Base-by-base conservation (phyloP, 2,888 invertebrate species). In the Chrysolina haemoptera region DNA sequence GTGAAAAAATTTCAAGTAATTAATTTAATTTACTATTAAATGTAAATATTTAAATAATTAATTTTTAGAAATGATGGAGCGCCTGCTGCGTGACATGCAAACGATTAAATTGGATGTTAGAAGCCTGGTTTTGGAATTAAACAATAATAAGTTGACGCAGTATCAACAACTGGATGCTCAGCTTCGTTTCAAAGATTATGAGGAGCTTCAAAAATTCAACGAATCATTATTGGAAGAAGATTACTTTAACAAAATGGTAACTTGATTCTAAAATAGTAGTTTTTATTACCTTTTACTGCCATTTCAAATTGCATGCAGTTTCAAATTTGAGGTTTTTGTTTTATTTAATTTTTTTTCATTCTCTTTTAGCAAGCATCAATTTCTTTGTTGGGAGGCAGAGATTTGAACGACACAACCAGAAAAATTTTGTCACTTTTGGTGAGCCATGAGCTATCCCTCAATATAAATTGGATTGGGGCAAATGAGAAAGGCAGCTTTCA, bases 21-120 rank as follows among this genome's bases (percentile, higher is more conserved):
- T 27, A 27, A 27, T 27, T n/a, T n/a, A 5, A 27, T 35, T 35
- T 35, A 35, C 35, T 66, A 18, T 66, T 66, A 22, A 48, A 66
- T 66, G 43, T 66, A 14, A 66, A 22, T 66, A 66, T 66, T 66
- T 18, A 10, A 66, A 66, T n/a, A 48, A 16, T 18, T 66, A 50
- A 20, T 66, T 66, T 66, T 66, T 48, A 66, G 48, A 66, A 66
- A 66, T 66, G 48, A 46, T 66, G 66, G 48, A 66, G 50, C 66
- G 66, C 48, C 66, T 66, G 48, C 20, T 66, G 18, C 66, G 66
- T 50, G 66, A 66, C 48, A 66, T 66, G 48, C 43, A 66, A 66
- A 66, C 22, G 27, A 27, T 62, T 27, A 62, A 62, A 62, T 62
- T 22, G 22, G 62, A 62, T 62, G 62, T 62, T 62, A 62, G 27